A percentile compares a stretch with the other conserved stretches of the same genome.
Evolutionary conservation across 2,113 vertebrate genomes (phyloP).

Genomic region (Semicossyphus pulcher): DNA sequence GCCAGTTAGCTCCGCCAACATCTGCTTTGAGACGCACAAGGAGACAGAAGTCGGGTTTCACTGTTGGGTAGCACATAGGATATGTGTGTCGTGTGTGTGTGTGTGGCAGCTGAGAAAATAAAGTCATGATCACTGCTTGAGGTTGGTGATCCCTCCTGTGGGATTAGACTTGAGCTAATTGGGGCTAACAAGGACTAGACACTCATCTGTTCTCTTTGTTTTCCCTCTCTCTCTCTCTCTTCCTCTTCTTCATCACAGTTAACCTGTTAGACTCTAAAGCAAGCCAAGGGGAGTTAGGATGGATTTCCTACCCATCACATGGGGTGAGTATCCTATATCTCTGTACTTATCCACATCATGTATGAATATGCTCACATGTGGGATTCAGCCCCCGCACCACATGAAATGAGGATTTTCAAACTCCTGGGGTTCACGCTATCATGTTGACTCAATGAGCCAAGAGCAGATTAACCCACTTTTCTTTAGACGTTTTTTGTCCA

Average conservation of each 20-base stretch:
- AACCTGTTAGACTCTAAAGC: constrained; percentile 99
- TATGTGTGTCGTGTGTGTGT: constrained; percentile 26
- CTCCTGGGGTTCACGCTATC: constrained; percentile 40
- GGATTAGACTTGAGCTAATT: constrained; percentile 69
- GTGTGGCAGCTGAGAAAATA: constrained; percentile 85
- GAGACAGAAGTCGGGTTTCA: constrained; percentile 30
- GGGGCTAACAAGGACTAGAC: constrained; percentile 80
- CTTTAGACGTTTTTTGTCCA: constrained; percentile 47
- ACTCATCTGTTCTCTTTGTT: constrained; percentile 77
- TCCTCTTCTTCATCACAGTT: constrained; percentile 86
- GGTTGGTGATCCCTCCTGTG: constrained; percentile 68
- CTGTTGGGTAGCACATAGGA: constrained; percentile 43
- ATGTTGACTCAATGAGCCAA: constrained; percentile 57
- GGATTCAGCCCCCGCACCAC: constrained; percentile 5
- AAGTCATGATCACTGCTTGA: constrained; percentile 62
- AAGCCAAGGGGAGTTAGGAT: constrained; percentile 98
- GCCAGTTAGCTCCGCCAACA: constrained; percentile 12
- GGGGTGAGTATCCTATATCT: constrained; percentile 90
- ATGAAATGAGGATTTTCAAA: constrained; percentile 51
- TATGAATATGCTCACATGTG: constrained; percentile 28
- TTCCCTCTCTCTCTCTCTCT: constrained; percentile 72
- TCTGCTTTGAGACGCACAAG: constrained; percentile 26
- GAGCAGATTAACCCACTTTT: constrained; percentile 74
- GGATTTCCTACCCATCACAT: constrained; percentile 97
- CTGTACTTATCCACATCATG: constrained; percentile 25